Evolutionary conservation across 2,113 vertebrate genomes (phyloP).

Genomic region (Albula goreensis): DNA sequence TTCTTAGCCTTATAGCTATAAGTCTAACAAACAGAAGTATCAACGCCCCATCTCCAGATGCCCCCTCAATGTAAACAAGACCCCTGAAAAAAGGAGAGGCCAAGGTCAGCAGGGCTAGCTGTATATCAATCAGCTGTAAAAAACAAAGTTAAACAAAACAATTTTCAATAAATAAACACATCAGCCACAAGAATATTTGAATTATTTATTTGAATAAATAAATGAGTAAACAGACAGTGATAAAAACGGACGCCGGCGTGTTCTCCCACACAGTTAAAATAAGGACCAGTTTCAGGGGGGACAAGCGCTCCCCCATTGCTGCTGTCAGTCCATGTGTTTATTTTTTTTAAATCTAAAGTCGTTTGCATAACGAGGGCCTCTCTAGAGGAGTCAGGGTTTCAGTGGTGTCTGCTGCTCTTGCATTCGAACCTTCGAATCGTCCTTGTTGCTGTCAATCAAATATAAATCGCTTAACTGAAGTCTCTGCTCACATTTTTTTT

Average conservation of each 20-base stretch:
- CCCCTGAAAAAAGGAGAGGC: not conserved
- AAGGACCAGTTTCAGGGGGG: not conserved
- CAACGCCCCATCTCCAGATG: too few species aligned
- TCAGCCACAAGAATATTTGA: not conserved
- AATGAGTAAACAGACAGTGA: slow-evolving; percentile 50
- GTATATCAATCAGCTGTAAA: slow-evolving; percentile 26
- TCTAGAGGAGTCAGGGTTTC: not conserved
- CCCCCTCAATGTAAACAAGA: not conserved
- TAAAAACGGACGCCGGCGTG: slow-evolving; percentile 43
- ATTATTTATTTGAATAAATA: slow-evolving; percentile 51
- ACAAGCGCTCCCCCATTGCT: not conserved
- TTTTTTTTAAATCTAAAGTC: not conserved
- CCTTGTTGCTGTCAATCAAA: not conserved
- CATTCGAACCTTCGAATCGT: not conserved
- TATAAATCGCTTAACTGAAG: not conserved
- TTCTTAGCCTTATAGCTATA: too few species aligned
- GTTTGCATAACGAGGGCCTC: not conserved
- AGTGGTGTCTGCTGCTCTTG: not conserved
- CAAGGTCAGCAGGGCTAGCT: slow-evolving; percentile 33
- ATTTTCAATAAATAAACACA: slow-evolving; percentile 52
- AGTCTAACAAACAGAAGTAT: too few species aligned
- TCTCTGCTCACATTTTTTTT: not conserved
- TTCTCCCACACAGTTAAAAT: not conserved
- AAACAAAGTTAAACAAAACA: not conserved
- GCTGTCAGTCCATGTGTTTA: not conserved